Evolutionary conservation across 2,113 vertebrate species (phyloP), one percentile per base, ranked within the genome.

Genomic region (Percopsis transmontana): DNA sequence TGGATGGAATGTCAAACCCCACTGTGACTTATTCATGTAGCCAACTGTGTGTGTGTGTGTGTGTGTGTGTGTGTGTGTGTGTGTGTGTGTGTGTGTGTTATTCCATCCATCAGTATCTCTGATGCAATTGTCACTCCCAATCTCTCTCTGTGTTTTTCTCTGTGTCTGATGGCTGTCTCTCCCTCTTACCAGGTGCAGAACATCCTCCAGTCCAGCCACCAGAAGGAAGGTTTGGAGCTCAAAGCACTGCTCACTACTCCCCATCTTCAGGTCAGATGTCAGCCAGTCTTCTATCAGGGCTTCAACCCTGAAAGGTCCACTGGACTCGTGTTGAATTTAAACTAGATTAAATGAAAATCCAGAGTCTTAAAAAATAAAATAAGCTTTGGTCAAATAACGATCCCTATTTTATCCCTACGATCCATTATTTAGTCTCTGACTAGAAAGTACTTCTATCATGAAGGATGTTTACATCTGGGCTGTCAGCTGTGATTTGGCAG

Each of bases 181-280:
- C 42, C 81, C 58, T 73, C 55, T 81, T 19, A 56, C 58, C 87
- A 99, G 97, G 96, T 99, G 16, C 95, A 96, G 74, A 92, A 74
- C 83, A 92, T 95, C 82, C 88, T 98, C 72, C 95, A 94, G 86
- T 90, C 93, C 70, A 91, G 91, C 72, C 92, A 95, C 56, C 94
- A 96, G 48, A 95, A 94, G 73, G 96, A 98, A 84, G 94, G 94
- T 40, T 85, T 94, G 77, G 96, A 99, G 80, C 93, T 99, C 80
- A 91, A 83, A 78, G 86, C 92, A 70, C 92, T 99, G 81, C 91
- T 99, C 81, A 95, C 88, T 88, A 90, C 94, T 12, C 95, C 95
- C 71, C 95, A 96, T 70, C 87, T 99, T 70, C 94, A 97, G 94
- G 97, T 99, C 92, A 84, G 83, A 53, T 56, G 61, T 70, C 66